Evolutionary conservation across 2,797 vertebrate species (phyloP), one percentile per base, ranked within the genome.

Genomic region (Pteropus rufus): DNA sequence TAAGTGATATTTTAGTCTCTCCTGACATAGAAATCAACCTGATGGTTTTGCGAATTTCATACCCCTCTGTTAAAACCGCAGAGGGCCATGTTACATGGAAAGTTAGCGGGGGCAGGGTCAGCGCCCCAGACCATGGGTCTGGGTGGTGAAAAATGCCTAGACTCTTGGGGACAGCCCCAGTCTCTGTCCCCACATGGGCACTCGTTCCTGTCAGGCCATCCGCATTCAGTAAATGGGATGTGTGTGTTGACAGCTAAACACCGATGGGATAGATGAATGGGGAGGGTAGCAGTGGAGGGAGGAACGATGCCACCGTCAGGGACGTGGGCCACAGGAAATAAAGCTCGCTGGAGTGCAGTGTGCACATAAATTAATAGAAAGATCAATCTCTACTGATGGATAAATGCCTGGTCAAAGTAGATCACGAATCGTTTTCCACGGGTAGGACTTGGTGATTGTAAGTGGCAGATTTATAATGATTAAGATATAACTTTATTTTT

Each of bases 51-150:
- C 39, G 34, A 58, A 67, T n/a, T 60, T 89, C 46, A 14, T 60
- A 46, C 65, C 10, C 44, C 31, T 23, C 29, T 44, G 65, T 56
- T 46, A 70, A 39, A 69, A 16, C 67, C n/a, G 41, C 36, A 56
- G 31, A 58, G 36, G n/a, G 29, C 29, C 7, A 1, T 26, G 29
- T 9, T 41, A 9, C 52, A 7, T 7, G 9, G 19, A 26, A 83
- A 46, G 79, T 52, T 5, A 34, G 36, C 8, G 12, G 46, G 10
- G 46, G 10, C 10, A 3, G 46, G 16, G 14, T 41, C 14, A 10
- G 26, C 29, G 1, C 15, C 49, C 64, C 65, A n/a, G 41, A 56
- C 41, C 4, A 0, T 4, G 9, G 34, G 10, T 36, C 23, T 70
- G n/a, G 23, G 62, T 24, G 56, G 19, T 15, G 62, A 5, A n/a